phyloP scores from a whole-genome alignment of 2,113 vertebrate species.

The Alligator sinensis region DNA sequence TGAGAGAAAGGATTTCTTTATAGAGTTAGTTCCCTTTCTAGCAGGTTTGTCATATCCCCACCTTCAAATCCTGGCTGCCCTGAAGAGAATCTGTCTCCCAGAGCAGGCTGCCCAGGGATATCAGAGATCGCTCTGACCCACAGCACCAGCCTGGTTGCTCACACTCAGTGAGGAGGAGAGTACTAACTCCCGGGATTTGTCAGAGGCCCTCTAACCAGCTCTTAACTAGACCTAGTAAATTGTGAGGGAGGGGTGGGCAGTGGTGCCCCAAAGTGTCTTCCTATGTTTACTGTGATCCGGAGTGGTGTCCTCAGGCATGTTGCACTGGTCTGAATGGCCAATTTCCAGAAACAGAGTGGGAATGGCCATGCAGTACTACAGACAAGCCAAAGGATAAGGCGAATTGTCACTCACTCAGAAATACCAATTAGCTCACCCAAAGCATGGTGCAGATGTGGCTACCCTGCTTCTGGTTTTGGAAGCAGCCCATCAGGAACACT shows the following conservation, averaged over 20 bases:
- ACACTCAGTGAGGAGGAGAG: background rate
- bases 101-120: accelerated
- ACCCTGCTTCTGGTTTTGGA: background rate
- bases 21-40: background rate
- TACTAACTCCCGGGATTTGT: background rate
- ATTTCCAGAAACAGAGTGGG: too few relatives aligned
- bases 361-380: too few relatives aligned
- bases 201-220: too few relatives aligned
- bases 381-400: too few relatives aligned
- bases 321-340: too few relatives aligned
- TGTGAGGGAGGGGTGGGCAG: too few relatives aligned
- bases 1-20: accelerated
- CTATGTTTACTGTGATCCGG: too few relatives aligned
- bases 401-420: too few relatives aligned
- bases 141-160: background rate
- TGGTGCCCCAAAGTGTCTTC: too few relatives aligned
- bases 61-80: background rate
- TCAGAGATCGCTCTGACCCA: background rate
- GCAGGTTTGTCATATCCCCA: background rate
- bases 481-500: too few relatives aligned
- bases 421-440: background rate
- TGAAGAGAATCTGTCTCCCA: background rate
- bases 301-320: too few relatives aligned
- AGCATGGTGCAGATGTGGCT: background rate
- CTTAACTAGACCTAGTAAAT: too few relatives aligned